Evolutionary conservation across 2,113 vertebrate species (phyloP), one percentile per base, ranked within the genome.

Genomic region (Aptenodytes forsteri): DNA sequence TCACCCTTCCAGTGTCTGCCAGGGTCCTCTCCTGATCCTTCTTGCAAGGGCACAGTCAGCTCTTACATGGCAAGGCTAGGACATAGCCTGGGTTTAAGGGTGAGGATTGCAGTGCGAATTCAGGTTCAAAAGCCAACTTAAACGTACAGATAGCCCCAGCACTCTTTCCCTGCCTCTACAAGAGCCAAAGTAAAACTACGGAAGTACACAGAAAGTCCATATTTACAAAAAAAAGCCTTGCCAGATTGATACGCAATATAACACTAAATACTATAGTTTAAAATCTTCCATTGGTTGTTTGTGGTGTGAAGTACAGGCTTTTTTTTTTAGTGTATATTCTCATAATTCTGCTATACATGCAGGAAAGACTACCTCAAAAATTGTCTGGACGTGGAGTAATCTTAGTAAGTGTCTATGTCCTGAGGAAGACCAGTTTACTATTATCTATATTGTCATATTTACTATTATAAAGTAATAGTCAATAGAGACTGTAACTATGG

Each of bases 191-290:
- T 61, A 90, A 67, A 87, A 52, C 49, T 15, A 52, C 9, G 40
- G 3, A 87, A 61, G 76, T 29, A 54, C 38, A 83, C 1, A 55
- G 26, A 52, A 83, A 85, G 29, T 47, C 29, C 4, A 1, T 16
- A 29, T 34, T 54, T 40, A 12, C 4, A 25, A 26, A 72, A 61
- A 61, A 85, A 50, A 19, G 1, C 36, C 23, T 40, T 72, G 1
- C 4, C 38, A 70, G 19, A 61, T 21, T 46, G 21, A 59, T 38
- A 76, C 3, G 4, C 0, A 0, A 22, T 55, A 7, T 36, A 76
- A 61, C 32, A 80, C 30, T 50, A 49, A 72, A 65, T 13, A 21
- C 3, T 13, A 23, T 2, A 36, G 10, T 54, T 85, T 8, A 47
- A 61, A 83, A 61, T 34, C 44, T 85, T 83, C 10, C 18, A 30